Evolutionary conservation across 2,888 invertebrate genomes (phyloP), one percentile per base, ranked within the genome.

Genomic region (Chrysina gloriosa): DNA sequence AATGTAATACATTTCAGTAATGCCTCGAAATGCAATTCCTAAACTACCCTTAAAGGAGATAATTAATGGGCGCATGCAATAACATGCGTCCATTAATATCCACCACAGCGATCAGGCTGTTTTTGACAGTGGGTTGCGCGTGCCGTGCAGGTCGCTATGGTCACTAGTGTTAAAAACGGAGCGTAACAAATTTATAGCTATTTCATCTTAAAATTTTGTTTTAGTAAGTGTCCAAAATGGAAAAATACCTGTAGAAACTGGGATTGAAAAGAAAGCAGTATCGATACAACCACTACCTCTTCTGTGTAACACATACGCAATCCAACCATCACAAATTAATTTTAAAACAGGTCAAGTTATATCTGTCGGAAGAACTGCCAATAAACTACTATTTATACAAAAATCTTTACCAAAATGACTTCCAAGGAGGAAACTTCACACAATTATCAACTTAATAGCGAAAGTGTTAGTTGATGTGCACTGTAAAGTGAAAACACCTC

Each of bases 231-330:
- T 42, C 23, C 58, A 42, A 42, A 58, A 58, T 16, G 42, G 16
- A 11, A 58, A 58, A 39, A 14, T 42, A 42, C 21, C 14, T 58
- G 7, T 21, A 2, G 14, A 39, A 25, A 7, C 19, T 14, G 6
- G 11, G 3, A 47, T 2, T 48, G 63, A 63, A 63, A 47, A 47
- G 4, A 63, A 48, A 23, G 14, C n/a, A n/a, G 23, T 11, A 3
- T 34, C 63, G n/a, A 6, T 47, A 11, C 47, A 63, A 31, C 63
- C 45, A 45, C 14, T 27, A 31, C 47, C 63, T 21, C n/a, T 58
- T 14, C 9, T 58, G n/a, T 58, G 27, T 11, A 56, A 34, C 21
- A 23, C 54, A 21, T 56, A 36, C 42, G 14, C 58, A 25, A 3
- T 58, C 7, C 25, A 42, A 14, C 11, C 39, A 39, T 42, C 58